A percentile compares a stretch with the other conserved stretches of the same genome.
Conservation (phyloP, 2,797 vertebrate genomes). For the Halcyon smyrnensis region DNA sequence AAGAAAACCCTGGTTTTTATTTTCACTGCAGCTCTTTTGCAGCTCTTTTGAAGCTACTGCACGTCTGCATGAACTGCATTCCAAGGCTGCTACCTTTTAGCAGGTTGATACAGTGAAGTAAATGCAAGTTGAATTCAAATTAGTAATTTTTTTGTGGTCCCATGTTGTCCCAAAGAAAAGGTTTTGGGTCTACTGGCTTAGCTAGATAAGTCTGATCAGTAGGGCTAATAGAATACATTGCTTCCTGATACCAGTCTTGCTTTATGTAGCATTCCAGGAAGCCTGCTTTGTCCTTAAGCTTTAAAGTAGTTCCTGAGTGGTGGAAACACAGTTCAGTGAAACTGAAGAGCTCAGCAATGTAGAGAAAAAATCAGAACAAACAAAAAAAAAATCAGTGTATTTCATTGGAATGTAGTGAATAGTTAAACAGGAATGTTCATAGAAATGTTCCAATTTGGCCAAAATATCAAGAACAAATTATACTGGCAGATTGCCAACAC, state of each 20-base stretch:
- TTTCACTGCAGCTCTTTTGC: background rate
- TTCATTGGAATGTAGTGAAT: background rate
- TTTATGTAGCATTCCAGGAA: background rate
- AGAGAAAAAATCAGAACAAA: background rate
- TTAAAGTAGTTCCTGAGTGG: background rate
- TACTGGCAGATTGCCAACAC: background rate
- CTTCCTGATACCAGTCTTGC: background rate
- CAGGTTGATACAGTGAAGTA: background rate
- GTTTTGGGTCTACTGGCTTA: background rate
- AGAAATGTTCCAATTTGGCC: background rate
- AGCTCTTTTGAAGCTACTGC: background rate
- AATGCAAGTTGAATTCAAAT: slow-evolving; percentile 20
- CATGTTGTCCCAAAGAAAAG: background rate
- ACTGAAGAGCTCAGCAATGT: background rate
- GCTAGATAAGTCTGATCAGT: background rate
- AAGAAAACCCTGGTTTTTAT: background rate
- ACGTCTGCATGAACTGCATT: slow-evolving; percentile 13
- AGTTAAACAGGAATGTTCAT: background rate
- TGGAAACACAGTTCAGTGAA: background rate
- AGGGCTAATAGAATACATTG: background rate
- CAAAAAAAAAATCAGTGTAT: background rate
- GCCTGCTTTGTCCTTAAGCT: background rate
- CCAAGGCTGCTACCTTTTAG: background rate
- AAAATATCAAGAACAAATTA: slow-evolving; percentile 28
- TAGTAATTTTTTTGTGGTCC: background rate